These are phyloP conservation scores for Nasalis larvatus DNA, from an alignment of 2,113 vertebrate genomes.

Conservation along the genomic window DNA sequence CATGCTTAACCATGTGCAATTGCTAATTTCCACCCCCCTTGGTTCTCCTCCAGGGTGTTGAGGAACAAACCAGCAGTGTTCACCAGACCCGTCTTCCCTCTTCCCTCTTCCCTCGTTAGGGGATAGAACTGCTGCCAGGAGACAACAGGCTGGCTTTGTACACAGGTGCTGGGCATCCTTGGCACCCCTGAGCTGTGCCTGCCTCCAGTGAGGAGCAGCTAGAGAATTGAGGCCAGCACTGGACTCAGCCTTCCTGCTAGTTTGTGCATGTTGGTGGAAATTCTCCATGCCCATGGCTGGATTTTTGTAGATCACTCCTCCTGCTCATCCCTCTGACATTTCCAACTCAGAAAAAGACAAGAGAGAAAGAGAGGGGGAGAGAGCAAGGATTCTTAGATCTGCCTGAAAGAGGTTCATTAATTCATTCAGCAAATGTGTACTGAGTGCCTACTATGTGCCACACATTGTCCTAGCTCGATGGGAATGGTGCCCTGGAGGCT, in stretches of 20 bases:
- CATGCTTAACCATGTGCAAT: neutral
- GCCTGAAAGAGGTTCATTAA: neutral
- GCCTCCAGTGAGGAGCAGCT: neutral
- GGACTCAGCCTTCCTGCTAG: neutral
- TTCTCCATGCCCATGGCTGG: neutral
- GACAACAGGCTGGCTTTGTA: neutral
- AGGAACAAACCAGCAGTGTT: neutral
- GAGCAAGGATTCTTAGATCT: neutral
- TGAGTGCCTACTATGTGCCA: neutral
- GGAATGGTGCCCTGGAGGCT: neutral
- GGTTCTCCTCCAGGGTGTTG: neutral
- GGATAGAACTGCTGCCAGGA: neutral
- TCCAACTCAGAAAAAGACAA: neutral
- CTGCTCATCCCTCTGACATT: neutral
- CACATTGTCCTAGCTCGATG: neutral
- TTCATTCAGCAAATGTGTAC: neutral
- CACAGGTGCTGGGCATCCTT: neutral
- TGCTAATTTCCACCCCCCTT: neutral
- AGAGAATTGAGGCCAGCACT: no score
- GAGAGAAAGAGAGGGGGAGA: neutral
- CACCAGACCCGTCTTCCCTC: neutral
- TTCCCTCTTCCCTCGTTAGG: neutral
- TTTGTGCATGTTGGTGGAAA: neutral
- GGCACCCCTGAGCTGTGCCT: neutral
- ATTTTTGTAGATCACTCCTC: neutral